Conservation (phyloP, 2,888 invertebrate genomes). For the Tupiocoris notatus region DNA sequence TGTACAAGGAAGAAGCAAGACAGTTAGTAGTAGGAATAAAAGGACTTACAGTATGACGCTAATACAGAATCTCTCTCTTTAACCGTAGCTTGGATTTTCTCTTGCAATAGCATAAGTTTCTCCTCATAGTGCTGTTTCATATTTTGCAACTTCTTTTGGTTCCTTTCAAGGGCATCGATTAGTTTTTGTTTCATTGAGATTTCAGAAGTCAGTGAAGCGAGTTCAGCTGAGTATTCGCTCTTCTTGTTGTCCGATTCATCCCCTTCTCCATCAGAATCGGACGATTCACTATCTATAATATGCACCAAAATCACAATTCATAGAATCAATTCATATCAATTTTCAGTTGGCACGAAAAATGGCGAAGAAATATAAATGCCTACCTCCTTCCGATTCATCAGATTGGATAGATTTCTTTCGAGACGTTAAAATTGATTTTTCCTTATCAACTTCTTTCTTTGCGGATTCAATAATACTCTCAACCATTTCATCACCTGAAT, state of each 20-base stretch:
- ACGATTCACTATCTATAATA: slow-evolving; percentile 55
- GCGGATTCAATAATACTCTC: slow-evolving; percentile 33
- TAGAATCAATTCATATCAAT: neutral
- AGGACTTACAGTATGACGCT: slow-evolving; percentile 57
- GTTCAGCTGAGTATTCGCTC: slow-evolving; percentile 61
- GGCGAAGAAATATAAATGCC: no score
- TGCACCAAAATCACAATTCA: slow-evolving; percentile 54
- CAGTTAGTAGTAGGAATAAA: neutral
- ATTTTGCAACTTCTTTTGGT: slow-evolving; percentile 79
- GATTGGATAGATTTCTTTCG: slow-evolving; percentile 13
- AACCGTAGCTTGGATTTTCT: slow-evolving; percentile 82
- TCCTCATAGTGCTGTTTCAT: slow-evolving; percentile 91
- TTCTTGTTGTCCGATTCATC: slow-evolving; percentile 56
- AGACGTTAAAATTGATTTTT: slow-evolving; percentile 9
- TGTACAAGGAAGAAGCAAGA: neutral
- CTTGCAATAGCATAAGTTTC: slow-evolving; percentile 77
- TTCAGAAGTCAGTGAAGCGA: slow-evolving; percentile 86
- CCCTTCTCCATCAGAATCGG: slow-evolving; percentile 54
- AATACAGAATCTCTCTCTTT: slow-evolving; percentile 88
- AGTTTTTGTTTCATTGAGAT: slow-evolving; percentile 92
- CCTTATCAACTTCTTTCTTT: slow-evolving; percentile 34
- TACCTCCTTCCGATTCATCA: slow-evolving; percentile 30
- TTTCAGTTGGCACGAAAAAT: neutral
- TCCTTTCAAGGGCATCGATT: slow-evolving; percentile 88
- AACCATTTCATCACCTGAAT: neutral